Conservation (phyloP, 2,888 invertebrate genomes). For the Acleris holmiana region DNA sequence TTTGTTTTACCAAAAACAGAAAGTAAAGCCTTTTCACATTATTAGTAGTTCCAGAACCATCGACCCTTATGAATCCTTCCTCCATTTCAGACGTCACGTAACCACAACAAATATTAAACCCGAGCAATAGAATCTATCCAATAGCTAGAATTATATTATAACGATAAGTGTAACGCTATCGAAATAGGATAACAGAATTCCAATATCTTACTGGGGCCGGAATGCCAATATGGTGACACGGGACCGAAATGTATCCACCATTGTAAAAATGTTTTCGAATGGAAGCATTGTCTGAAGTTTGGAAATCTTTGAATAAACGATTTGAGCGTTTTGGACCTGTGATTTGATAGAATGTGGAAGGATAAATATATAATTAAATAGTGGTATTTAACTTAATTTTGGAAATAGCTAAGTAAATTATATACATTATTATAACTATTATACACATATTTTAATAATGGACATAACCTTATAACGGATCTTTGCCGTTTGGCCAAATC, state of each 20-base stretch:
- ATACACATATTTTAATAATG: too few relatives aligned
- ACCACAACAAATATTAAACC: slow-evolving; percentile 15
- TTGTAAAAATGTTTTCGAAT: slow-evolving; percentile 6
- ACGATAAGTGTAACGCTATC: slow-evolving; percentile 27
- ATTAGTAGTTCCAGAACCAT: too few relatives aligned
- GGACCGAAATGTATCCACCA: slow-evolving; percentile 19
- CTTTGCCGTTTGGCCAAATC: too few relatives aligned
- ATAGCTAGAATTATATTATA: slow-evolving; percentile 23
- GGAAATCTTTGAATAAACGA: not conserved
- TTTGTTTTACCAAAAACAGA: too few relatives aligned
- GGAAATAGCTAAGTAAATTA: too few relatives aligned
- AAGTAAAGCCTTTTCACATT: too few relatives aligned
- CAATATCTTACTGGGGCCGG: slow-evolving; percentile 23
- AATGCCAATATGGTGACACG: slow-evolving; percentile 26
- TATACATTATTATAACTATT: too few relatives aligned
- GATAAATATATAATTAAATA: not conserved
- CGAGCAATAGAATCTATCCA: slow-evolving; percentile 12
- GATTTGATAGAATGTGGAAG: too few relatives aligned
- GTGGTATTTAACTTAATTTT: too few relatives aligned
- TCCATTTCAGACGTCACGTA: slow-evolving; percentile 4
- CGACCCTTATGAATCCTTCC: not conserved
- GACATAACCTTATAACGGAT: too few relatives aligned
- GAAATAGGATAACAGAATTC: slow-evolving; percentile 31
- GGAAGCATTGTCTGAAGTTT: slow-evolving; percentile 1
- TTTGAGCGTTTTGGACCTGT: not conserved